Evolutionary conservation across 2,113 vertebrate genomes (phyloP).

Genomic region (Suncus etruscus): DNA sequence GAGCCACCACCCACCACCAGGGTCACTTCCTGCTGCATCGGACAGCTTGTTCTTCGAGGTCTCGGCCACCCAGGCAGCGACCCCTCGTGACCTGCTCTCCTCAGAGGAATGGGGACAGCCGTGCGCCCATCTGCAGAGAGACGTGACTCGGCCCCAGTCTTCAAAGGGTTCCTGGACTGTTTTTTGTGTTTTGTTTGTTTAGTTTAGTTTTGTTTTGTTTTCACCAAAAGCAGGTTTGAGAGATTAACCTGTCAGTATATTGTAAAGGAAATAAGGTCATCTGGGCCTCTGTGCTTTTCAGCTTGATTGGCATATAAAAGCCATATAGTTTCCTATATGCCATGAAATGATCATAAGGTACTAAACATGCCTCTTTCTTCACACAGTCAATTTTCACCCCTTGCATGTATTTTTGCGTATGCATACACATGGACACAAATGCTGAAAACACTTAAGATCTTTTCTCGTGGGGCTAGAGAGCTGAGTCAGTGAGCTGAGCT

Average conservation of each 20-base stretch:
- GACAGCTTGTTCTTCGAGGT: conserved; percentile 60
- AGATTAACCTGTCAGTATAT: background rate
- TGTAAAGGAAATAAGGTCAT: conserved; percentile 28
- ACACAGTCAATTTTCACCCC: background rate
- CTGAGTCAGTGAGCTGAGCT: no score
- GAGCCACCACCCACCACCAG: conserved; percentile 56
- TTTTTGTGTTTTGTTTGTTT: no score
- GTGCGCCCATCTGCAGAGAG: background rate
- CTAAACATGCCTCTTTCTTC: background rate
- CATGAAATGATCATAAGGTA: conserved; percentile 5
- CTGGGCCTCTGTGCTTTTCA: background rate
- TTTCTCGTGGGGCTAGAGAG: background rate
- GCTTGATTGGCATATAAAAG: background rate
- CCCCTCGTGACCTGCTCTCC: conserved; percentile 35
- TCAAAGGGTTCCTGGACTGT: conserved; percentile 1
- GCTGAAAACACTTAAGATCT: background rate
- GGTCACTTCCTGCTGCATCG: conserved; percentile 54
- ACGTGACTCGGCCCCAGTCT: background rate
- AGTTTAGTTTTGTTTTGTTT: background rate
- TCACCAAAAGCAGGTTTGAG: conserved; percentile 54
- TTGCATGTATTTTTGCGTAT: no score
- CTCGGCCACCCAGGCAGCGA: background rate
- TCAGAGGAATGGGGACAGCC: background rate
- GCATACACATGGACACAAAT: no score
- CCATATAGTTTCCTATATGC: background rate